Evolutionary conservation across 2,888 invertebrate genomes (phyloP), one percentile per base, ranked within the genome.

Genomic region (Scaptodrosophila latifasciaeformis): DNA sequence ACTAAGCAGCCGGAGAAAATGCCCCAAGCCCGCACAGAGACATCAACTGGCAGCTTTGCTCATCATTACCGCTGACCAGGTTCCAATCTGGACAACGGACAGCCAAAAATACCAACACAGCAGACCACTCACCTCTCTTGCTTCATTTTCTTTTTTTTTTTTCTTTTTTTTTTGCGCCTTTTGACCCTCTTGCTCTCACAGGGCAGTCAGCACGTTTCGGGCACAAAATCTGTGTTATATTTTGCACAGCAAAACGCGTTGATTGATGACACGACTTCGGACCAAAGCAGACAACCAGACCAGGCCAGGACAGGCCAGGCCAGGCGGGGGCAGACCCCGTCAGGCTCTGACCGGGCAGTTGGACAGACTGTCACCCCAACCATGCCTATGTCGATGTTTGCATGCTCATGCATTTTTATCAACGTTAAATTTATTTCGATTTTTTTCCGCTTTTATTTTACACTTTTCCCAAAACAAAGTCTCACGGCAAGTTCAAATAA

Each of bases 1-100:
- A 72, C 65, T 72, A 65, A 60, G 51, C 68, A 68, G 47, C 54
- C 58, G 52, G 35, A 58, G 2, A 18, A 12, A 19, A 12, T n/a
- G 21, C 13, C 42, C 13, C 24, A 3, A 24, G 24, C 24, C 24
- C 3, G 24, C 24, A n/a, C 37, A 37, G 37, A 17, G 18, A 15
- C 37, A 15, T 6, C 15, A 37, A 2, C 37, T 9, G 18, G 15
- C 37, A 37, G 15, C 37, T 17, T 34, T 12, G 34, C 34, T 34
- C 34, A 13, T 34, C 9, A 17, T 17, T 12, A 18, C 9, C 18
- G 37, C 13, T 37, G 31, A 37, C 18, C 39, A 39, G 7, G 19
- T 6, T 9, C 35, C 7, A n/a, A n/a, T n/a, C n/a, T n/a, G n/a
- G n/a, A n/a, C n/a, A n/a, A n/a, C n/a, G n/a, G 13, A 35, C 10